Evolutionary conservation across 2,797 vertebrate genomes (phyloP).

Genomic region (Cyprinodon diabolis): DNA sequence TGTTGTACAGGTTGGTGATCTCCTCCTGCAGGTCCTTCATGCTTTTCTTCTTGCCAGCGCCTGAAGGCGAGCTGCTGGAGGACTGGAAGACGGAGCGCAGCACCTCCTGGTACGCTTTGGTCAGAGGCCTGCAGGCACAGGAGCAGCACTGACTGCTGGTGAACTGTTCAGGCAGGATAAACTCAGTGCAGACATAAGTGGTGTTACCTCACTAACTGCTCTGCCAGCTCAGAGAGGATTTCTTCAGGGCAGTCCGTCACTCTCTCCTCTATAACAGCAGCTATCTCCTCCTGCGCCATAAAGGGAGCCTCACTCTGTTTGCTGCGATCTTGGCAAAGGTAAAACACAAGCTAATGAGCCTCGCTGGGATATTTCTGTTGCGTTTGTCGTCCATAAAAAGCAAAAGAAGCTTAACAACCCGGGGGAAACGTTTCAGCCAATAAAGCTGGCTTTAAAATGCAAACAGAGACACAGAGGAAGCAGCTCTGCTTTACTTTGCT

Average conservation of each 20-base stretch:
- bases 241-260: constrained; percentile 90
- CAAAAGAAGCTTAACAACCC: constrained; percentile 34
- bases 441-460: constrained; percentile 40
- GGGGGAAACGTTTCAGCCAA: constrained; percentile 36
- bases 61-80: constrained; percentile 82
- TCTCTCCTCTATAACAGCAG: constrained; percentile 82
- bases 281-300: constrained; percentile 88
- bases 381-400: constrained; percentile 23
- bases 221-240: constrained; percentile 88
- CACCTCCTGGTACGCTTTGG: constrained; percentile 90
- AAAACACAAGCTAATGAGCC: constrained; percentile 56
- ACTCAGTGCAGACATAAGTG: background rate
- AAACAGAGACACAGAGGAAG: constrained; percentile 21
- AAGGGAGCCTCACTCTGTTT: constrained; percentile 85
- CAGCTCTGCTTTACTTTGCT: constrained; percentile 67
- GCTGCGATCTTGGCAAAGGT: constrained; percentile 80
- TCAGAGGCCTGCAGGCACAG: constrained; percentile 83
- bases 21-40: constrained; percentile 96
- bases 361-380: constrained; percentile 38
- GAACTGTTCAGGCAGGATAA: background rate
- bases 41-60: constrained; percentile 87
- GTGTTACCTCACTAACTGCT: constrained; percentile 86
- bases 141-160: background rate
- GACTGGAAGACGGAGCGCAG: constrained; percentile 88
- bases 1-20: constrained; percentile 90